A percentile compares a stretch with the other conserved stretches of the same genome.
These are phyloP conservation scores for Phataginus tricuspis DNA, from an alignment of 2,797 vertebrate species.

Conservation along the genomic window DNA sequence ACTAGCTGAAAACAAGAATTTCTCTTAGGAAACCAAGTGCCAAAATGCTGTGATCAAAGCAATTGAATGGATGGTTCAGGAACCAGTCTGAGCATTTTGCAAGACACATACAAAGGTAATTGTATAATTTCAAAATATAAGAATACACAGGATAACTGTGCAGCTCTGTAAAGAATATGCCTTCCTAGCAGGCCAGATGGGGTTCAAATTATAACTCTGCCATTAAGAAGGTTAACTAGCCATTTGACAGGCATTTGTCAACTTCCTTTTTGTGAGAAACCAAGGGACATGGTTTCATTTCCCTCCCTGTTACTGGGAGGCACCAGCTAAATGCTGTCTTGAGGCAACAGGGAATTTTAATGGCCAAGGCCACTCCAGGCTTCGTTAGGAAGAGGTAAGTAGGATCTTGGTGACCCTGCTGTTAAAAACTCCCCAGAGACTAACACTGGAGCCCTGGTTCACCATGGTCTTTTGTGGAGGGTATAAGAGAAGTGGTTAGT, in stretches of 20 bases:
- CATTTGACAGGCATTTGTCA: neutral
- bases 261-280: constrained; percentile 13
- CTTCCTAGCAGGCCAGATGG: neutral
- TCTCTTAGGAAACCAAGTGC: constrained; percentile 74
- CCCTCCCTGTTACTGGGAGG: neutral
- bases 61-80: constrained; percentile 75
- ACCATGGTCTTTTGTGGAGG: neutral
- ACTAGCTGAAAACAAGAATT: constrained; percentile 80
- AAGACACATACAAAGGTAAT: constrained; percentile 79
- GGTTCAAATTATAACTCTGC: constrained; percentile 2
- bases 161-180: constrained; percentile 24
- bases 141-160: neutral
- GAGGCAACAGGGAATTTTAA: neutral
- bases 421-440: neutral
- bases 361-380: neutral
- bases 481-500: neutral
- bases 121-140: constrained; percentile 81
- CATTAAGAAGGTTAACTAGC: neutral
- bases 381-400: neutral
- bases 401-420: neutral
- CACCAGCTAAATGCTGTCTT: neutral
- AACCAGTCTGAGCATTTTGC: constrained; percentile 86
- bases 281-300: neutral
- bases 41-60: constrained; percentile 77
- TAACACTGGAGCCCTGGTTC: neutral